These are phyloP conservation scores for Hedya salicella DNA, from an alignment of 2,888 invertebrate genomes.

Conservation along the genomic window DNA sequence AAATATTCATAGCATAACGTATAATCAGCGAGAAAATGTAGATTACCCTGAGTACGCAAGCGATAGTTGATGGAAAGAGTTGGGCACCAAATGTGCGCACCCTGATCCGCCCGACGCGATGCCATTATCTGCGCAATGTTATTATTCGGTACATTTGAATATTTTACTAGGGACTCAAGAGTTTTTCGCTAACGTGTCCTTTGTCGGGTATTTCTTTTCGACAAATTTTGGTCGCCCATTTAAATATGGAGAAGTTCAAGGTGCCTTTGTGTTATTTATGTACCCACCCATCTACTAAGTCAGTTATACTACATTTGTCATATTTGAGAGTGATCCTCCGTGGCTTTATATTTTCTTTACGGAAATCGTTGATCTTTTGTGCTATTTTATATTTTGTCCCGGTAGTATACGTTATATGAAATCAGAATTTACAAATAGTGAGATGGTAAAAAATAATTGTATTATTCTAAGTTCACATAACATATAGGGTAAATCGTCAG, in stretches of 20 bases:
- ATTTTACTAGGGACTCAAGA: conserved; percentile 60
- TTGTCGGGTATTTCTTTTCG: conserved; percentile 42
- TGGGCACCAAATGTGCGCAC: conserved; percentile 27
- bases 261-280: conserved; percentile 8
- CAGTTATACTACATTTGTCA: too few species aligned
- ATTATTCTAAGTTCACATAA: too few species aligned
- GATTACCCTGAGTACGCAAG: background rate
- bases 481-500: too few species aligned
- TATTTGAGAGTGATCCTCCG: too few species aligned
- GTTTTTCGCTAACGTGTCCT: conserved; percentile 59
- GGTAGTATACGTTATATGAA: too few species aligned
- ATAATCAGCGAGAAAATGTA: too few species aligned
- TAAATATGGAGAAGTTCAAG: conserved; percentile 38
- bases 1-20: too few species aligned
- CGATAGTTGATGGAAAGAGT: conserved; percentile 30
- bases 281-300: background rate
- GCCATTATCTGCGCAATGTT: conserved; percentile 47
- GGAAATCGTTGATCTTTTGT: too few species aligned
- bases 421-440: too few species aligned
- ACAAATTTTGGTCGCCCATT: conserved; percentile 37
- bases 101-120: conserved; percentile 36
- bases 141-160: conserved; percentile 67
- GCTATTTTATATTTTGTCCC: too few species aligned
- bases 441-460: too few species aligned
- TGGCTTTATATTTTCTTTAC: too few species aligned